These are phyloP conservation scores for Patella pellucida DNA, from an alignment of 2,888 invertebrate genomes.

Conservation along the genomic window DNA sequence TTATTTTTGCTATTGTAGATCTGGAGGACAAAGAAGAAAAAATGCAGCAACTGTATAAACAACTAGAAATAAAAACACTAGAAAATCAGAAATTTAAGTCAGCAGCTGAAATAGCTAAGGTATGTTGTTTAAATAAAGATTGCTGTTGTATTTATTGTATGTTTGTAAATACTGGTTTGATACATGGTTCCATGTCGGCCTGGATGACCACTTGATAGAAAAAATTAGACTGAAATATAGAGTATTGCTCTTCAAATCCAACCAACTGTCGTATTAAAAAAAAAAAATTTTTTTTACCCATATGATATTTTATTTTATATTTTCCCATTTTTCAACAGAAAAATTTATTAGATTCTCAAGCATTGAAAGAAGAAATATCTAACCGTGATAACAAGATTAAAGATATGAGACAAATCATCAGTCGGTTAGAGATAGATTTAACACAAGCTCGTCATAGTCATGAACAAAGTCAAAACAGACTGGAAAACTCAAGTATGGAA, in stretches of 20 bases:
- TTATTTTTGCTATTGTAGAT: slow-evolving; percentile 47
- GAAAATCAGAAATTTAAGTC: slow-evolving; percentile 62
- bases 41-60: slow-evolving; percentile 59
- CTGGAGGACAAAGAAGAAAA: slow-evolving; percentile 67
- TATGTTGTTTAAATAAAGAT: slow-evolving; percentile 30
- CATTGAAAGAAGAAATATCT: slow-evolving; percentile 47
- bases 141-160: neutral
- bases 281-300: too few species aligned
- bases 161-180: neutral
- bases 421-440: slow-evolving; percentile 48
- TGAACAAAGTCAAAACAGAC: slow-evolving; percentile 42
- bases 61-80: slow-evolving; percentile 63
- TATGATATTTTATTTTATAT: too few species aligned
- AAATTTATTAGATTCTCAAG: slow-evolving; percentile 52
- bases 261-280: too few species aligned
- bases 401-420: slow-evolving; percentile 52
- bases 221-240: too few species aligned
- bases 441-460: slow-evolving; percentile 46
- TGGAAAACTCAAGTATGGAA: slow-evolving; percentile 41
- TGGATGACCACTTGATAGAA: too few species aligned
- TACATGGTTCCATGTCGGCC: too few species aligned
- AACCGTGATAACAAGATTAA: slow-evolving; percentile 50
- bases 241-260: too few species aligned
- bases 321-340: slow-evolving; percentile 42
- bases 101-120: slow-evolving; percentile 68